Percentiles rank a stretch among this genome's conserved stretches.
phyloP scores from a whole-genome alignment of 2,113 vertebrate genomes.

The Semicossyphus pulcher region DNA sequence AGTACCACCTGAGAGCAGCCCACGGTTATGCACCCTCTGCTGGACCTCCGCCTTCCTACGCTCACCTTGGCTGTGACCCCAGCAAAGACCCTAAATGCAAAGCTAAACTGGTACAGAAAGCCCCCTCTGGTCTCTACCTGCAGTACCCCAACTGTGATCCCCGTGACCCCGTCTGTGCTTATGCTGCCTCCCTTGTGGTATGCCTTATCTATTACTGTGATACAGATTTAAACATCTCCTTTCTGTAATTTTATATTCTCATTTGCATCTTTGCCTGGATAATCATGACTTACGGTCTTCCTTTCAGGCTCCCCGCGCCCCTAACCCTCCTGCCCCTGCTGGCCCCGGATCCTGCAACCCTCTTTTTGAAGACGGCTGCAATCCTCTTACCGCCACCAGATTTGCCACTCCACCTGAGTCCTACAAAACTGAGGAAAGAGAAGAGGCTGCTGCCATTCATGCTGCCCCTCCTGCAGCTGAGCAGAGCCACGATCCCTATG shows the following conservation, averaged over 20 bases:
- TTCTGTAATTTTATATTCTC: not conserved
- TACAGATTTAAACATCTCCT: not conserved
- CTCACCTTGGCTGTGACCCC: slow-evolving; percentile 83
- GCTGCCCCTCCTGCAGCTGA: slow-evolving; percentile 56
- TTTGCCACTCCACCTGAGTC: slow-evolving; percentile 58
- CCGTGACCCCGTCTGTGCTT: slow-evolving; percentile 77
- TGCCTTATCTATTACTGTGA: not conserved
- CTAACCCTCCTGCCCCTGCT: slow-evolving; percentile 46
- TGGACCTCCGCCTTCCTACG: slow-evolving; percentile 76
- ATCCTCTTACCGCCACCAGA: slow-evolving; percentile 79
- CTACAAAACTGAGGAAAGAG: slow-evolving; percentile 62
- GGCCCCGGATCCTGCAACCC: slow-evolving; percentile 83
- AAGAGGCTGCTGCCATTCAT: slow-evolving; percentile 70
- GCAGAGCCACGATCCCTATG: slow-evolving; percentile 74
- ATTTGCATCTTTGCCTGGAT: not conserved
- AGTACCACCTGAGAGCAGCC: slow-evolving; percentile 85
- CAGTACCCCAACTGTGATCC: slow-evolving; percentile 82
- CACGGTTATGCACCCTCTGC: slow-evolving; percentile 72
- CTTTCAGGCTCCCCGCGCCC: slow-evolving; percentile 58
- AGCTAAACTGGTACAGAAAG: slow-evolving; percentile 72
- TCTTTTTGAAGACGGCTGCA: slow-evolving; percentile 82
- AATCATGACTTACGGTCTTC: not conserved
- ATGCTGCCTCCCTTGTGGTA: slow-evolving; percentile 72
- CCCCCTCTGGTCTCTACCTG: slow-evolving; percentile 73
- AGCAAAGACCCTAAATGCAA: slow-evolving; percentile 80